Evolutionary conservation across 2,888 invertebrate species (phyloP).

Genomic region (Hyppa rectilinea): DNA sequence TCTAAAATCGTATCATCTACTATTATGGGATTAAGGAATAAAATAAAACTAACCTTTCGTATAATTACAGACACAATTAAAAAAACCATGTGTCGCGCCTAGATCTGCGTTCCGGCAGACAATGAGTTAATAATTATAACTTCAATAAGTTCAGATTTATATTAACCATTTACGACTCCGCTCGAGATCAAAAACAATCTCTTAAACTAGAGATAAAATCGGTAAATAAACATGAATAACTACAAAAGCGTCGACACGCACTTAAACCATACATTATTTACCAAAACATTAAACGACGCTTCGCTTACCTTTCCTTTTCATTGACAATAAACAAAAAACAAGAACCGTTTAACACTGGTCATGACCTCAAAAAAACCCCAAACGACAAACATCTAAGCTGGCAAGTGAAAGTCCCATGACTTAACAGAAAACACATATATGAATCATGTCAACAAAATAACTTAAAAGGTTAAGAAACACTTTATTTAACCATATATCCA

Average conservation of each 20-base stretch:
- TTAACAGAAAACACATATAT: constrained; percentile 27
- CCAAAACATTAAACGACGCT: constrained; percentile 13
- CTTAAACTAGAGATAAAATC: not conserved
- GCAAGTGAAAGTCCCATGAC: constrained; percentile 45
- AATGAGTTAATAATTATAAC: no score
- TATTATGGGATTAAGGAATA: not conserved
- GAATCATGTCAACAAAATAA: constrained; percentile 20
- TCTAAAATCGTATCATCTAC: no score
- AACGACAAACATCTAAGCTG: constrained; percentile 12
- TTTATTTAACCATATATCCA: no score
- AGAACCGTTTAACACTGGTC: constrained; percentile 2
- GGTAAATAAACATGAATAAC: not conserved
- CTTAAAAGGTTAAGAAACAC: not conserved
- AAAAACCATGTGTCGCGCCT: no score
- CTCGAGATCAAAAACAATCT: not conserved
- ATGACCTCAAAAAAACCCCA: constrained; percentile 35
- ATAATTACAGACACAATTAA: no score
- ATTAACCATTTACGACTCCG: no score
- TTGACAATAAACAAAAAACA: constrained; percentile 16
- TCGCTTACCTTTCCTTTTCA: constrained; percentile 26
- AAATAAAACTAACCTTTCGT: no score
- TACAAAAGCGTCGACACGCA: not conserved
- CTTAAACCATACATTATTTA: constrained; percentile 5
- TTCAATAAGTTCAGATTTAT: no score
- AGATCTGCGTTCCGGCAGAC: no score